Conservation (phyloP, 2,797 vertebrate genomes). For the Clarias fuscus region DNA sequence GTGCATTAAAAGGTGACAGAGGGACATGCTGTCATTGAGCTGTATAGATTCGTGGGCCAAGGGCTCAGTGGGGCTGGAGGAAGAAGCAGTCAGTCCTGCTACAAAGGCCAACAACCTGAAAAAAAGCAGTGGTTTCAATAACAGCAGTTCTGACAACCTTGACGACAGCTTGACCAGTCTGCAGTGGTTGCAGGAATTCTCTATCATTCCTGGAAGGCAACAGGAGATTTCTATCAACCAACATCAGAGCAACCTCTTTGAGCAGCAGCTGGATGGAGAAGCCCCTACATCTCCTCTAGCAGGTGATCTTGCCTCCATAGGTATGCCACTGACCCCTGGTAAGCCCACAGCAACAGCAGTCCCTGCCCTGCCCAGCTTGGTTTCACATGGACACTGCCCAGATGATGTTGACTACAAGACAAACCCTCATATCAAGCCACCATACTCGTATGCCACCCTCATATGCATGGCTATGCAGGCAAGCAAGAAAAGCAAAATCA, state of each 20-base stretch:
- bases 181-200: slow-evolving; percentile 96
- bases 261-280: slow-evolving; percentile 73
- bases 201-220: slow-evolving; percentile 81
- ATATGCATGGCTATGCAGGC: slow-evolving; percentile 99
- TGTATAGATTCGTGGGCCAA: slow-evolving; percentile 64
- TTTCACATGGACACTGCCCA: slow-evolving; percentile 78
- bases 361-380: slow-evolving; percentile 63
- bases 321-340: slow-evolving; percentile 84
- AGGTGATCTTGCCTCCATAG: slow-evolving; percentile 87
- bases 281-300: slow-evolving; percentile 88
- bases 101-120: slow-evolving; percentile 66
- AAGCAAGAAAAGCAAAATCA: slow-evolving; percentile 91
- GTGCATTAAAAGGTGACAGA: slow-evolving; percentile 27
- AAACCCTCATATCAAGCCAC: slow-evolving; percentile 87
- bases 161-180: slow-evolving; percentile 97
- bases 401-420: slow-evolving; percentile 92
- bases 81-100: slow-evolving; percentile 70
- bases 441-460: slow-evolving; percentile 93
- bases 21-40: slow-evolving; percentile 72
- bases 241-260: slow-evolving; percentile 73
- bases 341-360: slow-evolving; percentile 87
- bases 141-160: slow-evolving; percentile 67
- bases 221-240: slow-evolving; percentile 65
- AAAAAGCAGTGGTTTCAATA: slow-evolving; percentile 30
- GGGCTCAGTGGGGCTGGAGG: slow-evolving; percentile 57